Evolutionary conservation across 2,888 invertebrate genomes (phyloP).

Genomic region (Cylloceria caligata): DNA sequence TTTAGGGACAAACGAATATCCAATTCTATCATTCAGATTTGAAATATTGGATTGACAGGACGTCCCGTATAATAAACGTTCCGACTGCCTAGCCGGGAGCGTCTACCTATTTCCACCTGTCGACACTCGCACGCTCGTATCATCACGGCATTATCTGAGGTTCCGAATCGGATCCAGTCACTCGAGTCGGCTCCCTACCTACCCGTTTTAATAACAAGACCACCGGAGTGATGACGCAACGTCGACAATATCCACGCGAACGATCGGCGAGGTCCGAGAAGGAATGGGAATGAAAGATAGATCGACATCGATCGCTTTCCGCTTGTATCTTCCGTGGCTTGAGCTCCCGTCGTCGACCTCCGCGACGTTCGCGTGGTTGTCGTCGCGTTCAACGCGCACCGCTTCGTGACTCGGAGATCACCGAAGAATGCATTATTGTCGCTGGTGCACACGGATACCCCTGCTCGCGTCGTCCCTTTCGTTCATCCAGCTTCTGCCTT

Average conservation of each 20-base stretch:
- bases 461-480: slow-evolving; percentile 5
- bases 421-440: slow-evolving; percentile 70
- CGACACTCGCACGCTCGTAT: slow-evolving; percentile 34
- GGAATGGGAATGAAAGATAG: slow-evolving; percentile 40
- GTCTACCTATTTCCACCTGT: slow-evolving; percentile 45
- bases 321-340: slow-evolving; percentile 1
- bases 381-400: slow-evolving; percentile 60
- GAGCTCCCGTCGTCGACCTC: slow-evolving; percentile 66
- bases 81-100: not conserved
- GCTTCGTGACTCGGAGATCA: slow-evolving; percentile 68
- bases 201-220: slow-evolving; percentile 75
- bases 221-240: slow-evolving; percentile 73
- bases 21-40: not conserved
- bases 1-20: not conserved
- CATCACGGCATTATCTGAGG: slow-evolving; percentile 18
- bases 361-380: slow-evolving; percentile 52
- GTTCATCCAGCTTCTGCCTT: slow-evolving; percentile 56
- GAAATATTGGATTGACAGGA: not conserved
- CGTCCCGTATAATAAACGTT: not conserved
- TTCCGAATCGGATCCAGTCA: slow-evolving; percentile 38
- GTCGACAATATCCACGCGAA: slow-evolving; percentile 68
- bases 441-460: slow-evolving; percentile 35
- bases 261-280: slow-evolving; percentile 39
- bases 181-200: slow-evolving; percentile 24
- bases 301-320: slow-evolving; percentile 53